Conservation (phyloP, 2,113 vertebrate species). For the Haemorhous mexicanus region DNA sequence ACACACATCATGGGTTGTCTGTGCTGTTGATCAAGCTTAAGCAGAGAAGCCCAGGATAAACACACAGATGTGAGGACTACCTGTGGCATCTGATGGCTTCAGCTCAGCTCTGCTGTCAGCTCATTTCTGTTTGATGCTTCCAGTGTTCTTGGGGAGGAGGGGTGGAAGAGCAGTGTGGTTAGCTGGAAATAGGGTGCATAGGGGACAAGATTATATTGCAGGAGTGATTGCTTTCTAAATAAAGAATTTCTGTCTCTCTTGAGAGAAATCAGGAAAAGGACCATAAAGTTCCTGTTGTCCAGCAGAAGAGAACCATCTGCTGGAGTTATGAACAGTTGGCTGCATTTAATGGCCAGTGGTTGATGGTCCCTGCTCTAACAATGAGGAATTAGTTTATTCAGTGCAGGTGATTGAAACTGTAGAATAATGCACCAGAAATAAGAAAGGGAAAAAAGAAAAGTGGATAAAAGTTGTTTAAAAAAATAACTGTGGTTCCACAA, state of each 20-base stretch:
- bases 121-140: not conserved
- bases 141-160: not conserved
- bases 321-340: conserved; percentile 22
- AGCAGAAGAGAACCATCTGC: conserved; percentile 55
- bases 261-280: conserved; percentile 23
- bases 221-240: conserved; percentile 39
- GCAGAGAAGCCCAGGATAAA: not conserved
- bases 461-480: not conserved
- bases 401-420: not conserved
- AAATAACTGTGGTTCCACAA: not conserved
- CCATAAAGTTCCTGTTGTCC: conserved; percentile 51
- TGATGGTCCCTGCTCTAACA: not conserved
- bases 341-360: conserved; percentile 9
- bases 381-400: conserved; percentile 1
- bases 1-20: not conserved
- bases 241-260: conserved; percentile 6
- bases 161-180: not conserved
- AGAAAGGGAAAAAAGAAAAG: not conserved
- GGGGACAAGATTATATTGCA: not conserved
- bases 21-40: not conserved
- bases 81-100: not conserved
- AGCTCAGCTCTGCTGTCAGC: not conserved
- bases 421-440: not conserved
- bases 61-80: not conserved
- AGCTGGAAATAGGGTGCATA: not conserved